Percentiles rank a stretch among this genome's conserved stretches.
Evolutionary conservation across 2,888 invertebrate species (phyloP).

Genomic region (Chesias legatella): DNA sequence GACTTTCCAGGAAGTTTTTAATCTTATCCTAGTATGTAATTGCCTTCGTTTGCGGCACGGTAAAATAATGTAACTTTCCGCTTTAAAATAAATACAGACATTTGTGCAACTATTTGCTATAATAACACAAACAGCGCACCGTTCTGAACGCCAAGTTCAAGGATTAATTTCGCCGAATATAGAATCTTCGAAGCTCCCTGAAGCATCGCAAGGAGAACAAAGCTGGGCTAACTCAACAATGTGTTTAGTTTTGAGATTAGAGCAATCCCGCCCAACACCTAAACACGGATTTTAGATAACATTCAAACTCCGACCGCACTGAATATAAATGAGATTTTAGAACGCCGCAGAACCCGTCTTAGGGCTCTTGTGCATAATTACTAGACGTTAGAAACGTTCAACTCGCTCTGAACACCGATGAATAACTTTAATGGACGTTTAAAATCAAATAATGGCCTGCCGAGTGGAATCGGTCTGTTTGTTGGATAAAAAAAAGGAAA

Average conservation of each 20-base stretch:
- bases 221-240: slow-evolving; percentile 71
- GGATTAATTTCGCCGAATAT: slow-evolving; percentile 49
- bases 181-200: slow-evolving; percentile 43
- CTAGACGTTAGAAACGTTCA: slow-evolving; percentile 59
- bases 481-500: slow-evolving; percentile 14
- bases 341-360: slow-evolving; percentile 62
- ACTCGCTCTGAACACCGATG: slow-evolving; percentile 53
- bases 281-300: slow-evolving; percentile 80
- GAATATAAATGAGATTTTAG: slow-evolving; percentile 80
- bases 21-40: slow-evolving; percentile 39
- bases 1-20: slow-evolving; percentile 36
- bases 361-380: slow-evolving; percentile 72
- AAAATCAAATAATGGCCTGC: slow-evolving; percentile 36
- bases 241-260: slow-evolving; percentile 79
- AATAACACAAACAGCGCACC: slow-evolving; percentile 31
- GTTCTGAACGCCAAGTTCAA: slow-evolving; percentile 37
- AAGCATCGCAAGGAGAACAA: slow-evolving; percentile 58
- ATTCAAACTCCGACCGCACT: slow-evolving; percentile 77
- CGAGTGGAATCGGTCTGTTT: slow-evolving; percentile 15
- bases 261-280: slow-evolving; percentile 76
- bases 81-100: slow-evolving; percentile 31
- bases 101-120: slow-evolving; percentile 33
- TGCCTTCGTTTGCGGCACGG: slow-evolving; percentile 26
- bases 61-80: slow-evolving; percentile 29
- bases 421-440: slow-evolving; percentile 57